A percentile compares a stretch with the other conserved stretches of the same genome.
Conservation (phyloP, 2,113 vertebrate species). For the Poecile atricapillus region DNA sequence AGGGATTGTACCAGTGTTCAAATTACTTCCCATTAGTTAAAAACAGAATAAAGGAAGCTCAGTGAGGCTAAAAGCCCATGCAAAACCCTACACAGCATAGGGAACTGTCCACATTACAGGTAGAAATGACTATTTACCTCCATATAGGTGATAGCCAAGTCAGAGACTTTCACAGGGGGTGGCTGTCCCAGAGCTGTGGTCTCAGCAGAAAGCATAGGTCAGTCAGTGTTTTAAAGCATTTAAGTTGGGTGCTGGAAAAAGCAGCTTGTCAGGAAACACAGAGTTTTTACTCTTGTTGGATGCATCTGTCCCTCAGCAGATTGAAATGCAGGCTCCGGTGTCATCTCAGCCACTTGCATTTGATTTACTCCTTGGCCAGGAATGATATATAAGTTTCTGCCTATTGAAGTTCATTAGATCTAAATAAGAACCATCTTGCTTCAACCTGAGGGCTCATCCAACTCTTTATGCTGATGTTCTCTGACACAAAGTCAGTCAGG, state of each 20-base stretch:
- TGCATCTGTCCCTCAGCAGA: background rate
- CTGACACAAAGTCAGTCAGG: background rate
- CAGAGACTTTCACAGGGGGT: background rate
- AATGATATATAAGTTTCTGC: slow-evolving; percentile 6
- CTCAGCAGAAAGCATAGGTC: background rate
- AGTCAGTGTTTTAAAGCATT: background rate
- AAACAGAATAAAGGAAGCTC: background rate
- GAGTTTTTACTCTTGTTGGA: background rate
- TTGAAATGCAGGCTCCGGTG: background rate
- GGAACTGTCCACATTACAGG: background rate
- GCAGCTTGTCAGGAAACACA: background rate
- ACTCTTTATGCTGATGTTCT: background rate
- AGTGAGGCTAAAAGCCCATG: background rate
- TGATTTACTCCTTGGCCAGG: background rate
- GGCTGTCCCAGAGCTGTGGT: rapidly evolving
- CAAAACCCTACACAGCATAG: background rate
- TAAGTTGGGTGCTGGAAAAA: background rate
- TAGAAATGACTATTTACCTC: background rate
- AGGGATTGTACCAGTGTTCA: background rate
- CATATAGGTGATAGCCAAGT: background rate
- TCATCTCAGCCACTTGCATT: background rate
- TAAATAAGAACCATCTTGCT: background rate
- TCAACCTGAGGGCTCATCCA: background rate
- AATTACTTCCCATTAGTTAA: background rate
- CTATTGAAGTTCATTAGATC: background rate